Percentiles rank a stretch among this genome's conserved stretches.
Evolutionary conservation across 2,113 vertebrate species (phyloP).

Genomic region (Petrocephalus microphthalmus): DNA sequence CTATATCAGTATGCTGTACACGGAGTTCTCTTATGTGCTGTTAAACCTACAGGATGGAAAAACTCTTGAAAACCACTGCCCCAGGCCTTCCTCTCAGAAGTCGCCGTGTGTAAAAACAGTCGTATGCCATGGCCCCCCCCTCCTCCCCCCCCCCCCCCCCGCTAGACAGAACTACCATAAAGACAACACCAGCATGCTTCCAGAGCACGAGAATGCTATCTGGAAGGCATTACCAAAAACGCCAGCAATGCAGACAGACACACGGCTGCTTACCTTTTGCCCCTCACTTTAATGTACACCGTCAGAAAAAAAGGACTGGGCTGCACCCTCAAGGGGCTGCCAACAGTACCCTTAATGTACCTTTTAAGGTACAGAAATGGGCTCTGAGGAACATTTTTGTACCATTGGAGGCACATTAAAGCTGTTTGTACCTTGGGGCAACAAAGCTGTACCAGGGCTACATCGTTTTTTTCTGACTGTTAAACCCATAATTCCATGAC

Average conservation of each 20-base stretch:
- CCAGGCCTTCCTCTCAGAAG: background rate
- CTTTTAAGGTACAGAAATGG: background rate
- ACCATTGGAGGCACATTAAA: background rate
- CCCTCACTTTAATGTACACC: background rate
- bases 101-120: background rate
- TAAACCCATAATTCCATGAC: background rate
- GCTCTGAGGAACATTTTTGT: background rate
- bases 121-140: background rate
- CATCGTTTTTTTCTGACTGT: background rate
- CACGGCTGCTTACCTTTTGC: background rate
- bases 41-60: conserved; percentile 22
- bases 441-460: background rate
- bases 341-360: background rate
- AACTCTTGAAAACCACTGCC: background rate
- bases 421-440: background rate
- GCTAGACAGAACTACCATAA: background rate
- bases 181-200: background rate
- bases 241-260: background rate
- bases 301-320: background rate
- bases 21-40: conserved; percentile 16
- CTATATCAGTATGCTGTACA: conserved; percentile 16
- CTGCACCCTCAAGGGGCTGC: background rate
- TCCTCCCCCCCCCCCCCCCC: background rate
- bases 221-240: background rate
- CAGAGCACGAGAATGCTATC: background rate